Evolutionary conservation across 2,888 invertebrate genomes (phyloP).

Genomic region (Hydroisotoma schaefferi): DNA sequence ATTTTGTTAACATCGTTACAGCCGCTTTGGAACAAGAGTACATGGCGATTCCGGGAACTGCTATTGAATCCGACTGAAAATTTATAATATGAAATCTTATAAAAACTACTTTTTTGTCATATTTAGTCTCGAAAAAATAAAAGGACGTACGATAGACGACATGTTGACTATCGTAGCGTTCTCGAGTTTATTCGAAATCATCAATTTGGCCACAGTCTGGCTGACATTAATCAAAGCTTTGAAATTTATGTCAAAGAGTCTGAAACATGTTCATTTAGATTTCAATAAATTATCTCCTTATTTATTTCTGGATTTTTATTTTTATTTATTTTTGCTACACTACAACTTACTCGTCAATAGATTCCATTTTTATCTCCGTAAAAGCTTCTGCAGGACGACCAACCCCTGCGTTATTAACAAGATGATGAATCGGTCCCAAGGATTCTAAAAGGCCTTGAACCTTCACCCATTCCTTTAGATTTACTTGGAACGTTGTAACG

Average conservation of each 20-base stretch:
- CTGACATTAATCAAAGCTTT: slow-evolving; percentile 26
- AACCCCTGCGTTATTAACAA: slow-evolving; percentile 19
- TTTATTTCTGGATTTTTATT: not conserved
- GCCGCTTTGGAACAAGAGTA: slow-evolving; percentile 28
- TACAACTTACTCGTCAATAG: slow-evolving; percentile 23
- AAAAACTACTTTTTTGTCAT: too few species aligned
- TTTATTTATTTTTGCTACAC: too few species aligned
- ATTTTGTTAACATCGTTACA: slow-evolving; percentile 25
- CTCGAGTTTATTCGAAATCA: slow-evolving; percentile 24
- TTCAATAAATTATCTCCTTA: not conserved
- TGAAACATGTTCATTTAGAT: slow-evolving; percentile 3
- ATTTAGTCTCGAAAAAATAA: too few species aligned
- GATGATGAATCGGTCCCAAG: not conserved
- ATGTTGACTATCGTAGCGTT: slow-evolving; percentile 25
- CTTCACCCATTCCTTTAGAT: slow-evolving; percentile 4
- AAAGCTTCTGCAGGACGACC: slow-evolving; percentile 22
- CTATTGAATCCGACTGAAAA: slow-evolving; percentile 19
- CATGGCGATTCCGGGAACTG: slow-evolving; percentile 15
- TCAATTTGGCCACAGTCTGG: slow-evolving; percentile 13
- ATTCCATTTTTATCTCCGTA: slow-evolving; percentile 18
- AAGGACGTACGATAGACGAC: slow-evolving; percentile 22
- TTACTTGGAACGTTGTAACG: not conserved
- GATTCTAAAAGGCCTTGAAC: not conserved
- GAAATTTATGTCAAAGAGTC: slow-evolving; percentile 27
- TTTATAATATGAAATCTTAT: too few species aligned